Evolutionary conservation across 2,113 vertebrate species (phyloP).

Genomic region (Paradoxurus hermaphroditus): DNA sequence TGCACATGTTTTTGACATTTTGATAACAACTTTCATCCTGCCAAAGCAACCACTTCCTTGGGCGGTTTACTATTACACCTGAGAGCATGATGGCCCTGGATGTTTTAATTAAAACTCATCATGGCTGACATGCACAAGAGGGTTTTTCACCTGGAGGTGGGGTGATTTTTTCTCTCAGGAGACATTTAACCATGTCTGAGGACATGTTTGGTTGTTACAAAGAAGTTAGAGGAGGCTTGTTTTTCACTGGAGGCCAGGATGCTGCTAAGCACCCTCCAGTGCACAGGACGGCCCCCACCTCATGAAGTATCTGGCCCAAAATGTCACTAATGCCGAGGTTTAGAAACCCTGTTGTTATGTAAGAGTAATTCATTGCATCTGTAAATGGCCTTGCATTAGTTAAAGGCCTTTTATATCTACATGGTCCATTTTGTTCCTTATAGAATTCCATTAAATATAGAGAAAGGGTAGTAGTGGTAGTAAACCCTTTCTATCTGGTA

Average conservation of each 20-base stretch:
- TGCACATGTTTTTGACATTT: background rate
- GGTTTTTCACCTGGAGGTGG: background rate
- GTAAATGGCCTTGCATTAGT: background rate
- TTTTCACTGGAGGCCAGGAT: background rate
- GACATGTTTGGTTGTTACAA: background rate
- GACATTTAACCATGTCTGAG: background rate
- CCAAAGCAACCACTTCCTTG: background rate
- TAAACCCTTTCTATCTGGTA: background rate
- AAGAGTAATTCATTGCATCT: background rate
- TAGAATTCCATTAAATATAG: background rate
- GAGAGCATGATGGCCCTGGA: background rate
- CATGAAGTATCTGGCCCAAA: background rate
- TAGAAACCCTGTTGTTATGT: background rate
- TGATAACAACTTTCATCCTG: background rate
- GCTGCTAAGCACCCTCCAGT: background rate
- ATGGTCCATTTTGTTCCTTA: background rate
- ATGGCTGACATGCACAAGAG: background rate
- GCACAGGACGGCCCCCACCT: too few species aligned
- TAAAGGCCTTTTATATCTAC: background rate
- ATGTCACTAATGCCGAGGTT: background rate
- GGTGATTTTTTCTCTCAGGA: background rate
- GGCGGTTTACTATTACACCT: background rate
- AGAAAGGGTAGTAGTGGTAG: background rate
- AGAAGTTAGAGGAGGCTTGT: background rate
- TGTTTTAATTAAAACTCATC: background rate